Base-by-base conservation (phyloP, 2,113 vertebrate genomes). In the Anas platyrhynchos region DNA sequence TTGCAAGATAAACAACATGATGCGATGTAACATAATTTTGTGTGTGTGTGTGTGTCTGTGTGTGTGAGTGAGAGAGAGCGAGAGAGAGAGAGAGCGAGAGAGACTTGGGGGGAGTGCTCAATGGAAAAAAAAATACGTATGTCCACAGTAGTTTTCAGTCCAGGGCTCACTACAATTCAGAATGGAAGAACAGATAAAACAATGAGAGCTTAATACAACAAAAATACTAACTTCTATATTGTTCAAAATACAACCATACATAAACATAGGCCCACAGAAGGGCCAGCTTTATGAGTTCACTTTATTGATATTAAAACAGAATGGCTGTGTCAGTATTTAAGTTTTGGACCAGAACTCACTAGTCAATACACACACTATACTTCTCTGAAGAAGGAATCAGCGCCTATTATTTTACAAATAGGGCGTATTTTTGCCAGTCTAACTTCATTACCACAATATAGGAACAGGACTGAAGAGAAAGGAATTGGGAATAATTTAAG, bases 1-100 rank as follows among this genome's bases (percentile, higher is more conserved):
- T 83, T 96, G 86, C 94, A 96, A 93, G 91, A 95, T 82, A 94
- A 96, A 94, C 90, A 96, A 86, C 44, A 5, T 7, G 80, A 95
- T 82, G 84, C 9, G 32, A 92, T 66, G 71, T 66, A 95, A 96
- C 88, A 69, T 62, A 75, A 93, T 93, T 96, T 87, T 79, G 80
- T 34, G 68, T 4, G 12, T 41, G 12, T 38, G 38, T 38, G 38
- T 41, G 44, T 44, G 43, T 16, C 16, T 13, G 36, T 18, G 22
- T 25, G 21, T 11, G 56, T 11, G 26, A 4, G 31, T 52, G 83
- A 34, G 85, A 92, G 84, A 69, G 74, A 89, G 43, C 0, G 79
- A 69, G 27, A 14, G 48, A 20, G 43, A 0, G 13, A 52, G 74
- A 88, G 34, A 85, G 16, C 34, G 34, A 41, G 41, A 41, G 41